These are phyloP conservation scores for Gulo gulo DNA, from an alignment of 2,113 vertebrate genomes.

Conservation along the genomic window DNA sequence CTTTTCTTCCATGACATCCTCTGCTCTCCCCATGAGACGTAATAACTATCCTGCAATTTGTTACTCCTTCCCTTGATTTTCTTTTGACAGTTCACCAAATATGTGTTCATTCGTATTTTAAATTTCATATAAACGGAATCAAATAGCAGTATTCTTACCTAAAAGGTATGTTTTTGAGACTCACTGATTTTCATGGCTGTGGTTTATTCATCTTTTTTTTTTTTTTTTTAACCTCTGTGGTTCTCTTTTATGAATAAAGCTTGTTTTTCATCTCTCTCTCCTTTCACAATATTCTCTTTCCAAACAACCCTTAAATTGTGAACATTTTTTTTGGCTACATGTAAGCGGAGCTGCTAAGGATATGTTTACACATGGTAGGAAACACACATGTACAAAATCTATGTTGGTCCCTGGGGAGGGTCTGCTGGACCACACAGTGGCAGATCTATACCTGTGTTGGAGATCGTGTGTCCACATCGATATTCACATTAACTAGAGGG, in stretches of 20 bases:
- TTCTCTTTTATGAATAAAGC: background rate
- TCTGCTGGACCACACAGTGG: background rate
- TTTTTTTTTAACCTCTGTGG: background rate
- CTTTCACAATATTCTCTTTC: background rate
- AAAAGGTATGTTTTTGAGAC: background rate
- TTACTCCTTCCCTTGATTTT: background rate
- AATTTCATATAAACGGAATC: background rate
- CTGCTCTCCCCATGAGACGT: background rate
- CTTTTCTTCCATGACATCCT: background rate
- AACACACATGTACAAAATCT: background rate
- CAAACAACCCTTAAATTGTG: background rate
- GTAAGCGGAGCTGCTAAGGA: background rate
- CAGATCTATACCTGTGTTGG: background rate
- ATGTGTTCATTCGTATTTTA: background rate
- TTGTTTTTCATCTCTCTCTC: background rate
- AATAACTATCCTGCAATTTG: background rate
- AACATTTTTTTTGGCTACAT: background rate
- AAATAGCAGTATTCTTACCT: background rate
- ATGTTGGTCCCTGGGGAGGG: background rate
- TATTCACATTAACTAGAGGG: background rate
- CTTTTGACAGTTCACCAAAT: background rate
- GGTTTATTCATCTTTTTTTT: background rate
- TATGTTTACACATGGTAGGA: background rate
- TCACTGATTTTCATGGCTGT: background rate
- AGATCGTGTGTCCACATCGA: background rate